Percentiles rank a stretch among this genome's conserved stretches.
Evolutionary conservation across 2,113 vertebrate species (phyloP).

Genomic region (Zonotrichia leucophrys): DNA sequence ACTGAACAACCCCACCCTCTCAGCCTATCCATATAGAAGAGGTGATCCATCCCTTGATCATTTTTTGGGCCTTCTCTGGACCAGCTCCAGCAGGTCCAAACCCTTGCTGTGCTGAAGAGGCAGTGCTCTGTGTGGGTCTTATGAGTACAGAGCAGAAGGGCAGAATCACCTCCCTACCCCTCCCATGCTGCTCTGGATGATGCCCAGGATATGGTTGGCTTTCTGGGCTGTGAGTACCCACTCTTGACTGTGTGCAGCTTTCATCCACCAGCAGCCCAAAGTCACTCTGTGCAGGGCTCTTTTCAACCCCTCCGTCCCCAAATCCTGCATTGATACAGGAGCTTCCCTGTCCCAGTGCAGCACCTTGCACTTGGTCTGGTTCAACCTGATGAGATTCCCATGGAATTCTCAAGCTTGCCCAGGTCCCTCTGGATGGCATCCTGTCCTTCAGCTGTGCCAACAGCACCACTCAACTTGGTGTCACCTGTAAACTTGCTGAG

Average conservation of each 20-base stretch:
- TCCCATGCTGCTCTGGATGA: not conserved
- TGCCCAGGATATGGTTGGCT: fast-evolving
- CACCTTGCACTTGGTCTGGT: not conserved
- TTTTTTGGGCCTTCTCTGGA: not conserved
- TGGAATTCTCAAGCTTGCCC: not conserved
- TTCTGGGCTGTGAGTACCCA: not conserved
- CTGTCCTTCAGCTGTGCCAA: not conserved
- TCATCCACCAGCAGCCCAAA: not conserved
- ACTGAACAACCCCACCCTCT: not conserved
- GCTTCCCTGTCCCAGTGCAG: not conserved
- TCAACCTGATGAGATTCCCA: not conserved
- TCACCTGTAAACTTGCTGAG: not conserved
- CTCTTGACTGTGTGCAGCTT: not conserved
- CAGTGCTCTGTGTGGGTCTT: fast-evolving
- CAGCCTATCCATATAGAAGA: not conserved
- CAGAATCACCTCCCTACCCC: not conserved
- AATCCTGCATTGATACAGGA: not conserved
- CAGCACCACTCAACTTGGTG: not conserved
- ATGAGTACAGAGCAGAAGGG: fast-evolving
- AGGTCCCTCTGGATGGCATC: not conserved
- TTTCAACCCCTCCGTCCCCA: not conserved
- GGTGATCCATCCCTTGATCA: not conserved
- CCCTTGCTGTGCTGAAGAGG: not conserved
- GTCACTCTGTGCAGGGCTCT: not conserved
- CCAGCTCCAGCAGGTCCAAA: not conserved